Evolutionary conservation across 2,113 vertebrate species (phyloP).

Genomic region (Orthochromis malagaraziensis): DNA sequence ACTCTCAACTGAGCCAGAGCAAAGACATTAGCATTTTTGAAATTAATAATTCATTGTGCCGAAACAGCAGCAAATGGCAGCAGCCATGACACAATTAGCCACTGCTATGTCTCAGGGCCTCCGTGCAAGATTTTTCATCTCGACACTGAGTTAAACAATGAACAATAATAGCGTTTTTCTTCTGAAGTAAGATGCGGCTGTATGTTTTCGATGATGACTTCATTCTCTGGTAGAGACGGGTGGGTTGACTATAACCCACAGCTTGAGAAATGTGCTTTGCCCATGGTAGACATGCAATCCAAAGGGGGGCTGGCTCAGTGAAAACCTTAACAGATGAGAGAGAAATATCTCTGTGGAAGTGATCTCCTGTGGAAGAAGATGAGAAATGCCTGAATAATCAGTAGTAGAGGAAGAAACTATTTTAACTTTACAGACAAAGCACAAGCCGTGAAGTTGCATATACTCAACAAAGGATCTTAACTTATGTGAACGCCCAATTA

Average conservation of each 20-base stretch:
- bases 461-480: neutral
- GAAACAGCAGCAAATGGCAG: slow-evolving; percentile 37
- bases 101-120: neutral
- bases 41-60: slow-evolving; percentile 44
- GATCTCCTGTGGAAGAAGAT: neutral
- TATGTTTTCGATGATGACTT: neutral
- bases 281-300: neutral
- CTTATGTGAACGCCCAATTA: neutral
- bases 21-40: slow-evolving; percentile 33
- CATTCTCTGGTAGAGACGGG: neutral
- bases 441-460: neutral
- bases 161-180: neutral
- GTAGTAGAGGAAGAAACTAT: neutral
- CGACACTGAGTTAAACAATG: neutral
- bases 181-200: neutral
- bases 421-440: neutral
- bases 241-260: neutral
- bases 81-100: slow-evolving; percentile 35
- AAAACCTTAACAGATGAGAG: slow-evolving; percentile 12
- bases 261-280: slow-evolving; percentile 8
- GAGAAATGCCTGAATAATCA: slow-evolving; percentile 1
- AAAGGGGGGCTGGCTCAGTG: neutral
- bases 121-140: neutral
- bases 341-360: neutral
- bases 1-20: slow-evolving; percentile 5